A percentile compares a stretch with the other conserved stretches of the same genome.
These are phyloP conservation scores for Orestias chungarensis DNA, from an alignment of 2,797 vertebrate species.

Conservation along the genomic window DNA sequence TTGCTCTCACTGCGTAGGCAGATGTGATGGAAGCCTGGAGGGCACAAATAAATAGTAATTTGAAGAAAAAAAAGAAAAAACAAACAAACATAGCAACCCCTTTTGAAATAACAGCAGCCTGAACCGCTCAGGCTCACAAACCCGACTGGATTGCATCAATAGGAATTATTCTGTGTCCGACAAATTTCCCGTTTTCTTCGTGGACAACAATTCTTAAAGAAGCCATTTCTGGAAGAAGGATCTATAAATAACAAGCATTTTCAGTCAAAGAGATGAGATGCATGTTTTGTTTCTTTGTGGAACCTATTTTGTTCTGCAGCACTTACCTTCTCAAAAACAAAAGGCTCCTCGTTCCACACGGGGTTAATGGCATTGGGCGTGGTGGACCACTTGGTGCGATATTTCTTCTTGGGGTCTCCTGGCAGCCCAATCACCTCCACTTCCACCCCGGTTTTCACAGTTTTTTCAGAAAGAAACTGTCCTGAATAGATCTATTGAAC, in stretches of 20 bases:
- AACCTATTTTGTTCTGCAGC: neutral
- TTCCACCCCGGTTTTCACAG: conserved; percentile 90
- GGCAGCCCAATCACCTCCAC: conserved; percentile 94
- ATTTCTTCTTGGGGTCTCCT: conserved; percentile 93
- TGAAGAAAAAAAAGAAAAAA: no score
- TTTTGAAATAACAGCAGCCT: conserved; percentile 25
- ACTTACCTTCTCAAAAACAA: conserved; percentile 95
- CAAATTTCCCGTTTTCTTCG: conserved; percentile 94
- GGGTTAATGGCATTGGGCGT: conserved; percentile 93
- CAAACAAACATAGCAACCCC: conserved; percentile 22
- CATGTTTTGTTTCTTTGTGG: neutral
- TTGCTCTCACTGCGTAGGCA: conserved; percentile 93
- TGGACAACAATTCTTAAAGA: conserved; percentile 89
- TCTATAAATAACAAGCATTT: conserved; percentile 74
- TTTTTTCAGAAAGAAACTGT: conserved; percentile 95
- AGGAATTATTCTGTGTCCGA: conserved; percentile 95
- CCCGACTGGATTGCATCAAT: conserved; percentile 90
- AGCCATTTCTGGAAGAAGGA: conserved; percentile 92
- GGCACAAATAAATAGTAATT: conserved; percentile 41
- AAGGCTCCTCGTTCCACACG: conserved; percentile 96
- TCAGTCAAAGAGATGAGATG: neutral
- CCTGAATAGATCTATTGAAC: conserved; percentile 89
- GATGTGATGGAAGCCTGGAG: conserved; percentile 94
- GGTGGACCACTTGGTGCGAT: conserved; percentile 89
- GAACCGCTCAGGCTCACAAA: conserved; percentile 53